Evolutionary conservation across 2,113 vertebrate genomes (phyloP).

Genomic region (Azemiops feae): DNA sequence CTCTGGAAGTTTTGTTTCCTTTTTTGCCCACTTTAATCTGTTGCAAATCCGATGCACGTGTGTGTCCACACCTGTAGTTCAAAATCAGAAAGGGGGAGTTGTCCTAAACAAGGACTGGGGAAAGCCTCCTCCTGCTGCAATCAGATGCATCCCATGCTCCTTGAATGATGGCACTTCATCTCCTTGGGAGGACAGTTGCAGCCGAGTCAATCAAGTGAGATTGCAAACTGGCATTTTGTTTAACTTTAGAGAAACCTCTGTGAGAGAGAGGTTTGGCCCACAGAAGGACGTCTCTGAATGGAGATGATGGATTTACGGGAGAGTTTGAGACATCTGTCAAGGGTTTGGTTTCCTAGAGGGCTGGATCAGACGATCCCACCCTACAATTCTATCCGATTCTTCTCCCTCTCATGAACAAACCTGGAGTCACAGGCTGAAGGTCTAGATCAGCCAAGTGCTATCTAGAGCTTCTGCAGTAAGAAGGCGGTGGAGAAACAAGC

Average conservation of each 20-base stretch:
- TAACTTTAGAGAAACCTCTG: not conserved
- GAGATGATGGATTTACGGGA: not conserved
- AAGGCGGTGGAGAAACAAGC: not conserved
- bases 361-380: not conserved
- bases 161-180: not conserved
- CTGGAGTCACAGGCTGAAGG: not conserved
- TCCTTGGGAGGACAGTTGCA: not conserved
- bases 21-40: conserved; percentile 84
- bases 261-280: not conserved
- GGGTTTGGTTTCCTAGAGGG: not conserved
- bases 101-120: too few species aligned
- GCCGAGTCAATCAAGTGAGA: not conserved
- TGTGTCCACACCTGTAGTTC: conserved; percentile 87
- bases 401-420: too few species aligned
- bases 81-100: conserved; percentile 12
- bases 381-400: not conserved
- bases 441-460: not conserved
- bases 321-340: not conserved
- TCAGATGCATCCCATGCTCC: not conserved
- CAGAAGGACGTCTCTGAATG: not conserved
- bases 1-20: conserved; percentile 80
- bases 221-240: not conserved
- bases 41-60: conserved; percentile 94
- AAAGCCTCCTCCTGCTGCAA: too few species aligned
- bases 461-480: not conserved